Evolutionary conservation across 2,888 invertebrate species (phyloP), one percentile per base, ranked within the genome.

Genomic region (Euplagia quadripunctaria): DNA sequence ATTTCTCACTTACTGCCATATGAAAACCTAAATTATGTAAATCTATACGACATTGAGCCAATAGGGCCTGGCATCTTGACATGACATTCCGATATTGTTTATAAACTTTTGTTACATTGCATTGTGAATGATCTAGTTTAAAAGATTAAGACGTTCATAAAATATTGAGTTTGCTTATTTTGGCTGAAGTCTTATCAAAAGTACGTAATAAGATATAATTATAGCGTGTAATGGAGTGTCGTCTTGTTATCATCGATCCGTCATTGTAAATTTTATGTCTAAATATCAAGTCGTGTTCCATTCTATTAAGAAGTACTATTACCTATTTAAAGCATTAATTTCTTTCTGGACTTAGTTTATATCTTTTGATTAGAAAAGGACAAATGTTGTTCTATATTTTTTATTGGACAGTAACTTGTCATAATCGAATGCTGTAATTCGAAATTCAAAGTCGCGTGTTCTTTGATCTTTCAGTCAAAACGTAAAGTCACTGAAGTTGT

Each of bases 391-490:
- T 1, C 11, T 8, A 31, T 31, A 58, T 46, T 51, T 70, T 42
- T 31, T 46, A 66, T n/a, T 58, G 31, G 4, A 16, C 16, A 49
- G 12, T 17, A 11, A 58, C 11, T n/a, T 51, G 31, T 49, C 64
- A 1, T 67, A 68, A 74, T 73, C 65, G 63, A 64, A 71, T 74
- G 70, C 65, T 71, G 70, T 64, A 68, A 74, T 79, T 83, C 63
- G 74, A 80, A 83, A 79, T 82, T 69, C 11, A 31, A 68, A 68
- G 52, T 75, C 75, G 79, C 83, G 70, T 55, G 20, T 65, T 82
- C 75, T 42, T 65, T 55, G 20, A 63, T 82, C 75, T 42, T 65
- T 81, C 74, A 73, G 70, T 81, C 74, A 73, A 71, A 58, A 69
- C 51, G 63, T 71, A 43, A 72, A 73, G 63, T 79, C 61, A 42